phyloP scores from a whole-genome alignment of 1,140 invertebrate species.

The Episyrphus balteatus region DNA sequence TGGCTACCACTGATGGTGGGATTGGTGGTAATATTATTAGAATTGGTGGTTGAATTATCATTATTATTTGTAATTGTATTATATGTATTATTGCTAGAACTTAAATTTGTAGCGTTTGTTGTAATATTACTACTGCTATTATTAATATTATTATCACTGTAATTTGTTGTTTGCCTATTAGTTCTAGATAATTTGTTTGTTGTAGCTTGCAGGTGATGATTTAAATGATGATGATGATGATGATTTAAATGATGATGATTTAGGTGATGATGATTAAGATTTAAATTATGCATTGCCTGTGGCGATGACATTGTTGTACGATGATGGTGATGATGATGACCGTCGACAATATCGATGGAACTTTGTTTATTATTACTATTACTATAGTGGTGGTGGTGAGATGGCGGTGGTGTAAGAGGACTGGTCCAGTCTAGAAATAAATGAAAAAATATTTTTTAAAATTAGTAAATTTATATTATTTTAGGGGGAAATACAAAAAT shows the following conservation, averaged over 20 bases:
- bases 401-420: conserved; percentile 23
- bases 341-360: conserved; percentile 25
- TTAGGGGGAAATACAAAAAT: no score
- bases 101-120: conserved; percentile 1
- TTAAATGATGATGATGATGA: conserved; percentile 1
- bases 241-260: conserved; percentile 9
- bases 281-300: conserved; percentile 18
- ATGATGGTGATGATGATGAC: conserved; percentile 25
- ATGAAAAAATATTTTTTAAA: no score
- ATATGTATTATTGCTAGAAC: conserved; percentile 4
- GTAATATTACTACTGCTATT: no score
- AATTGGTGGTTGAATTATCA: background rate
- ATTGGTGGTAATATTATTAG: conserved; percentile 18
- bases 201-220: conserved; percentile 5
- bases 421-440: conserved; percentile 30
- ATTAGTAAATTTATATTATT: no score
- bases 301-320: conserved; percentile 27
- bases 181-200: conserved; percentile 12
- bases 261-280: conserved; percentile 6
- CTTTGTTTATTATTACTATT: conserved; percentile 11
- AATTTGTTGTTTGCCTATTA: conserved; percentile 16
- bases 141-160: background rate
- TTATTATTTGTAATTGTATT: background rate
- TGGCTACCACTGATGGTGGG: conserved; percentile 18
- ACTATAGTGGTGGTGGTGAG: conserved; percentile 8